phyloP scores from a whole-genome alignment of 2,113 vertebrate genomes.

The Siniperca chuatsi region DNA sequence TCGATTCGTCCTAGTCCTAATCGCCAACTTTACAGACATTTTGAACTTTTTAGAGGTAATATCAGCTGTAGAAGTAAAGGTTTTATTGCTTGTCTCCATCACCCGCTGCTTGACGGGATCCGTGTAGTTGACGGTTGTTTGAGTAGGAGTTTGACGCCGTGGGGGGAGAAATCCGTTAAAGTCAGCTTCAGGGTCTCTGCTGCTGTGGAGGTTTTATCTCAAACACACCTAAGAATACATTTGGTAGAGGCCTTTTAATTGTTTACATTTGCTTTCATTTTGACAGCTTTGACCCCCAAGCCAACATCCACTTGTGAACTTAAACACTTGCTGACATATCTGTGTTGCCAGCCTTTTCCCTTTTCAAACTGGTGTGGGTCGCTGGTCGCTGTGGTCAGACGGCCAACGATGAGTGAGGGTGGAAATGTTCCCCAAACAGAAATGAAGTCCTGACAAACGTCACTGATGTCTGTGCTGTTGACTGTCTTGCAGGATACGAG shows the following conservation, averaged over 20 bases:
- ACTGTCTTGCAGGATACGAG: slow-evolving; percentile 89
- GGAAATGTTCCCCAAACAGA: not conserved
- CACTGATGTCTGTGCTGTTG: not conserved
- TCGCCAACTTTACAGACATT: fast-evolving
- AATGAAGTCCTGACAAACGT: not conserved
- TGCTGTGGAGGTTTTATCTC: too few relatives aligned
- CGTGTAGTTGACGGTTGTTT: too few relatives aligned
- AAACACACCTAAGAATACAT: too few relatives aligned
- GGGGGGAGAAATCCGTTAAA: too few relatives aligned
- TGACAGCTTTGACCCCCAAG: not conserved
- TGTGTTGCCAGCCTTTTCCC: too few relatives aligned
- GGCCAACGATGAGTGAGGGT: not conserved
- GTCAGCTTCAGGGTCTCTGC: not conserved
- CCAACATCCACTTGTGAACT: too few relatives aligned
- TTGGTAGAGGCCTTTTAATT: not conserved
- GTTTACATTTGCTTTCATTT: not conserved
- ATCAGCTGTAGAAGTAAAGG: not conserved
- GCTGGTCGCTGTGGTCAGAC: too few relatives aligned
- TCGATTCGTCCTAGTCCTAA: not conserved
- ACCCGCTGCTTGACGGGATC: not conserved
- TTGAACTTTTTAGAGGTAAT: too few relatives aligned
- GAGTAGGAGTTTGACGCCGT: too few relatives aligned
- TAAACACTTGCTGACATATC: too few relatives aligned
- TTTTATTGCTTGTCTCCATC: not conserved
- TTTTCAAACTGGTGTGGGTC: too few relatives aligned